Evolutionary conservation across 53 echinoderm and acorn worm genomes (phyloP), one percentile per base, ranked within the genome.

Genomic region (Arbacia lixula): DNA sequence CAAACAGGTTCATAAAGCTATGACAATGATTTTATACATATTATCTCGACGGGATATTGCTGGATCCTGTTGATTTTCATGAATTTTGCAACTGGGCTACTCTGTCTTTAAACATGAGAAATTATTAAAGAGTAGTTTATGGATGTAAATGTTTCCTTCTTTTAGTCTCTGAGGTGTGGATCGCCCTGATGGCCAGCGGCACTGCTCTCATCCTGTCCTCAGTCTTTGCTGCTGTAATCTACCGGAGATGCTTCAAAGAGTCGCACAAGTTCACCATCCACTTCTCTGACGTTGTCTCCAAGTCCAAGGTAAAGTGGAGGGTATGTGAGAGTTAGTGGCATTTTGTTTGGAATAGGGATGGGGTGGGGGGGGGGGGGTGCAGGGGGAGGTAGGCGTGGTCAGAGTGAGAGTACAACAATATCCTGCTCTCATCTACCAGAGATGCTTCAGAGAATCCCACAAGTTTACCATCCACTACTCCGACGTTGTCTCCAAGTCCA

Each of bases 221-320:
- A 36, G 0, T 37, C 21, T 24, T 66, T 9, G 36, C 37, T 24
- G 36, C 10, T n/a, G 20, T 66, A 8, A 37, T 66, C 6, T 66
- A 66, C 38, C 0, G 66, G 6, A n/a, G 37, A 21, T 66, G 66
- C 36, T 66, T 66, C 22, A 8, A 28, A 36, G 28, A 12, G 19
- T 66, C 66, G 11, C 66, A 20, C 5, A 66, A 66, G 24, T 19
- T 36, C 17, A 28, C 36, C 37, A 66, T 66, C 38, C 38, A 66
- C 38, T 20, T 37, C 36, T 37, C 19, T 20, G 38, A 35, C 38
- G 38, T 66, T 21, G 38, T 8, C 20, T 37, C 36, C 36, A 22
- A 37, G 16, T 11, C 36, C 21, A 66, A 66, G 66, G 66, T 66
- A 66, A 21, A n/a, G n/a, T n/a, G n/a, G n/a, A n/a, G n/a, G n/a